Conservation (phyloP, 2,797 vertebrate species). For the Melanogrammus aeglefinus region DNA sequence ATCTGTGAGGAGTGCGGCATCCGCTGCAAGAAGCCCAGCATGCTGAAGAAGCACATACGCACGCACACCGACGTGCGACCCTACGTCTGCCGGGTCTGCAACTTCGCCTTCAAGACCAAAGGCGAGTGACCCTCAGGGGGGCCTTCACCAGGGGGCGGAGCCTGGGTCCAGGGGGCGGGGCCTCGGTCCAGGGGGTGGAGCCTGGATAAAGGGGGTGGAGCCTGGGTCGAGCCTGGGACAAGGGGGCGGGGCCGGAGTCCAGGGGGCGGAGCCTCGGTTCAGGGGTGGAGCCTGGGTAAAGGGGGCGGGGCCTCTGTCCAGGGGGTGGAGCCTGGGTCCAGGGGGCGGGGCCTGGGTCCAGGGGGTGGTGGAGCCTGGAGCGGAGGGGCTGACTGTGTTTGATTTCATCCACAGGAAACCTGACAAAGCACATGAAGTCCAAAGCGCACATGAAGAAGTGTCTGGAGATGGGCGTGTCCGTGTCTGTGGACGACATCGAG, state of each 20-base stretch:
- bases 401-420: slow-evolving; percentile 80
- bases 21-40: slow-evolving; percentile 99
- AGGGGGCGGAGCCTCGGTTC: too few species aligned
- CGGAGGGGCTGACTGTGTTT: neutral
- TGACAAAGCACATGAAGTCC: slow-evolving; percentile 99
- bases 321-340: too few species aligned
- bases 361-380: too few species aligned
- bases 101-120: slow-evolving; percentile 99
- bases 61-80: slow-evolving; percentile 97
- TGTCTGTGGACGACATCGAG: slow-evolving; percentile 90
- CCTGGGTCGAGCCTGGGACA: too few species aligned
- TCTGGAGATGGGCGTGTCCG: slow-evolving; percentile 93
- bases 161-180: too few species aligned
- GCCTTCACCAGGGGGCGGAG: too few species aligned
- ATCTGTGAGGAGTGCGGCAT: slow-evolving; percentile 99
- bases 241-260: too few species aligned
- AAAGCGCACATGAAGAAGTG: slow-evolving; percentile 99
- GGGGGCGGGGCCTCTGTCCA: too few species aligned
- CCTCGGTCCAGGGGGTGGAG: too few species aligned
- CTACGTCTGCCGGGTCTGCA: slow-evolving; percentile 96
- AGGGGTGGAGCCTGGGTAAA: too few species aligned
- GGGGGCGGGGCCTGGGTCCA: too few species aligned
- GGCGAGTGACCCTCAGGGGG: slow-evolving; percentile 63
- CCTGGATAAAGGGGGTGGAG: too few species aligned
- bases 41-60: slow-evolving; percentile 99